Conservation (phyloP, 2,797 vertebrate species). For the Onychomys arenicola region DNA sequence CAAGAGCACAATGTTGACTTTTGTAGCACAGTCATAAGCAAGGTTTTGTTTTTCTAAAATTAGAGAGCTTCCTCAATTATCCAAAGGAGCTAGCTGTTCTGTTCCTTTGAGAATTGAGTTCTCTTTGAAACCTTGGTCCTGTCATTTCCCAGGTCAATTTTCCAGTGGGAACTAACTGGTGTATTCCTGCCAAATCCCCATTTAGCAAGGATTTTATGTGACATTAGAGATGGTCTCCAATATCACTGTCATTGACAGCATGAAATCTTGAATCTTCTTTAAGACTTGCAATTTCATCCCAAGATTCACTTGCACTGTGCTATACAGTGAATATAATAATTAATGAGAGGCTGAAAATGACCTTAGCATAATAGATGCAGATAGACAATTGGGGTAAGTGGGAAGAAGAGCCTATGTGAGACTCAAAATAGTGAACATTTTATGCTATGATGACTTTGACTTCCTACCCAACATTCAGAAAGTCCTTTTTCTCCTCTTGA, state of each 20-base stretch:
- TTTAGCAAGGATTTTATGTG: slow-evolving; percentile 64
- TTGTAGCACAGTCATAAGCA: slow-evolving; percentile 36
- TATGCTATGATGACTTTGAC: slow-evolving; percentile 15
- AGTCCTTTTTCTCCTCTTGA: slow-evolving; percentile 42
- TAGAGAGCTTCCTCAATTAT: slow-evolving; percentile 72
- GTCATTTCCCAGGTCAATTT: slow-evolving; percentile 70
- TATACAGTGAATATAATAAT: slow-evolving; percentile 7
- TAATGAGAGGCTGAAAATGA: slow-evolving; percentile 48
- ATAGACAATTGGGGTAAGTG: slow-evolving; percentile 29
- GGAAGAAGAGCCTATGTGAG: not conserved
- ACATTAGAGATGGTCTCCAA: slow-evolving; percentile 55
- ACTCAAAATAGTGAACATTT: slow-evolving; percentile 39
- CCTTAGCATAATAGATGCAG: not conserved
- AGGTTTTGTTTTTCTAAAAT: slow-evolving; percentile 69
- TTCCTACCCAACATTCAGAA: slow-evolving; percentile 27
- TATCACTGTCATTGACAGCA: slow-evolving; percentile 66
- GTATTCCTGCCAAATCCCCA: slow-evolving; percentile 59
- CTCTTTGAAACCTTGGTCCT: slow-evolving; percentile 71
- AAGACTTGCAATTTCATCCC: slow-evolving; percentile 24
- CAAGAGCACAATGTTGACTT: slow-evolving; percentile 58
- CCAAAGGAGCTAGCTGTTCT: slow-evolving; percentile 70
- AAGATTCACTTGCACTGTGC: slow-evolving; percentile 16
- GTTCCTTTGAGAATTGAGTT: slow-evolving; percentile 72
- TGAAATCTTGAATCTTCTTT: slow-evolving; percentile 66
- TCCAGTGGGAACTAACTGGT: slow-evolving; percentile 41